Percentiles rank a stretch among this genome's conserved stretches.
phyloP scores from a whole-genome alignment of 2,888 invertebrate genomes.

The Campaea margaritaria region DNA sequence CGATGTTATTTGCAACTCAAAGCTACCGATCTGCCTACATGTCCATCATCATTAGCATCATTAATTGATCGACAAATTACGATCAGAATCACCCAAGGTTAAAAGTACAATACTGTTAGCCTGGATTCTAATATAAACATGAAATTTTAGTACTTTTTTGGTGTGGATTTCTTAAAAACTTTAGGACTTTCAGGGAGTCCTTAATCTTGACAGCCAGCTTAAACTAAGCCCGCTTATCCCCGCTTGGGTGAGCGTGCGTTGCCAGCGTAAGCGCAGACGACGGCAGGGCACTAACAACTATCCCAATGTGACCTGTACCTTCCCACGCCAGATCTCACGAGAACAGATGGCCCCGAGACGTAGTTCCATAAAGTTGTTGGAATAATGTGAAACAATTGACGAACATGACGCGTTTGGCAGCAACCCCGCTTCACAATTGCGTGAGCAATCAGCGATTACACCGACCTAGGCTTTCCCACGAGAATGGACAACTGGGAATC shows the following conservation, averaged over 20 bases:
- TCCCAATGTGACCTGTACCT: slow-evolving; percentile 5
- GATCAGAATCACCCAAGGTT: neutral
- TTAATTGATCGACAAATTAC: neutral
- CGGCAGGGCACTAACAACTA: neutral
- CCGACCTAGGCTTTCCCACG: slow-evolving; percentile 1
- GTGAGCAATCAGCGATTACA: too few species aligned
- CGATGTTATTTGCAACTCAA: slow-evolving; percentile 26
- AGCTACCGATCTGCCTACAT: slow-evolving; percentile 16
- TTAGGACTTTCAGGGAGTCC: too few species aligned
- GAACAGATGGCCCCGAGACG: neutral
- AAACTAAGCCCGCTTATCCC: too few species aligned
- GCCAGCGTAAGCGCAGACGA: neutral
- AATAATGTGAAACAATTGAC: slow-evolving; percentile 1
- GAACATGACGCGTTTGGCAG: neutral
- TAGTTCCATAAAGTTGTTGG: neutral
- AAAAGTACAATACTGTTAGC: too few species aligned
- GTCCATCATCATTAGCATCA: neutral
- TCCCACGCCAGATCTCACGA: slow-evolving; percentile 7
- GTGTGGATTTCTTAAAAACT: too few species aligned
- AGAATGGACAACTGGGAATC: neutral
- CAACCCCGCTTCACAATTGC: neutral
- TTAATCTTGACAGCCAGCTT: too few species aligned
- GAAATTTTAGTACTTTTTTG: too few species aligned
- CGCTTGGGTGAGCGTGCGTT: neutral
- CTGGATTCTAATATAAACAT: too few species aligned